Evolutionary conservation across 2,888 invertebrate species (phyloP), one percentile per base, ranked within the genome.

Genomic region (Trypoxylon attenuatum): DNA sequence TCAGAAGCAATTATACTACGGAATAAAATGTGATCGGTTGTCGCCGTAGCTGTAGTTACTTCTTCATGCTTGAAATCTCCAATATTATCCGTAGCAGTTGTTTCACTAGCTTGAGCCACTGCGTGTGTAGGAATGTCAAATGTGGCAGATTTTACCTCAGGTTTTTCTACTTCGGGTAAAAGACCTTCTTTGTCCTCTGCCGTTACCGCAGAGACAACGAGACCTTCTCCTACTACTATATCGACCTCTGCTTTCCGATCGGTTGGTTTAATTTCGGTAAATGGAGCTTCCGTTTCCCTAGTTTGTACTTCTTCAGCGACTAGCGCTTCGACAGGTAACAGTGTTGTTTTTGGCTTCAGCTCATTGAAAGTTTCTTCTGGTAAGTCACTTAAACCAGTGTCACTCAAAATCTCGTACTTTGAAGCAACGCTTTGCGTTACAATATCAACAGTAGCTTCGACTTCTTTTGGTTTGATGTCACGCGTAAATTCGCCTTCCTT

Each of bases 11-110:
- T 84, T 77, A 91, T 87, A 58, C 88, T 88, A n/a, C 88, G 88
- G 55, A 89, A 89, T 58, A 90, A 87, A 81, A 89, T 88, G 47
- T 90, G 90, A 73, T 89, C 89, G 2, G 88, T 77, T 39, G 89
- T 89, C 15, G 92, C 92, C 77, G 86, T 89, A 25, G 84, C 87
- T 56, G 85, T 80, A 64, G 87, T 82, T n/a, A 88, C 88, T 54
- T 77, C 74, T 74, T 87, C 81, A 39, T 83, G 77, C 68, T 85
- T 78, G 22, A 88, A 82, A 33, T 81, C 77, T 5, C 70, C 79
- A 8, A 82, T 39, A 38, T 81, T 82, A 41, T 79, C 82, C 21
- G 84, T 82, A 1, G 83, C 53, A 21, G 80, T 81, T 2, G 82
- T 84, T 80, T 88, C 87, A 8, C 76, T 83, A 1, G 83, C 71